These are phyloP conservation scores for Gallirallus australis DNA, from an alignment of 2,797 vertebrate species.

Conservation along the genomic window DNA sequence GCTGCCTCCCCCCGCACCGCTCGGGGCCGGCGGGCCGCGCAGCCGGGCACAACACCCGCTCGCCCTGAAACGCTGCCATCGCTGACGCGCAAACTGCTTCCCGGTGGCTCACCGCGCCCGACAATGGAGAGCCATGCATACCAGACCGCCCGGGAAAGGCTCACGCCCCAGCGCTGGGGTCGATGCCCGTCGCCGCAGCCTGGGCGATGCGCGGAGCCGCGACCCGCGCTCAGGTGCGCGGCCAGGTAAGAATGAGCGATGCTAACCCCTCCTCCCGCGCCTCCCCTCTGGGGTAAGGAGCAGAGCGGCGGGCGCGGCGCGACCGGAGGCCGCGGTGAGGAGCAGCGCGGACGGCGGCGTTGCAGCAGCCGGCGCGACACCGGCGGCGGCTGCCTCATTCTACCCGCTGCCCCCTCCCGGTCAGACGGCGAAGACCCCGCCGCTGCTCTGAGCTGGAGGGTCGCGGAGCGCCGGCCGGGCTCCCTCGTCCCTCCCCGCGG, in stretches of 20 bases:
- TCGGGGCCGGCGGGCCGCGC: background rate
- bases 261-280: background rate
- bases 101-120: background rate
- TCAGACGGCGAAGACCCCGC: background rate
- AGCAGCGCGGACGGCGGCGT: background rate
- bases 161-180: background rate
- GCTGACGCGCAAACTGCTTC: background rate
- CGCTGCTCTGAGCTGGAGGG: background rate
- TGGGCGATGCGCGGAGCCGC: background rate
- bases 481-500: background rate
- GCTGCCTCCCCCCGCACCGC: background rate
- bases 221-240: background rate
- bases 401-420: background rate
- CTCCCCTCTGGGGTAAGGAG: background rate
- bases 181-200: background rate
- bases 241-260: background rate
- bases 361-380: background rate
- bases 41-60: background rate
- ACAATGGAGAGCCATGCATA: rapidly evolving
- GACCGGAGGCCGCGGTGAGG: background rate
- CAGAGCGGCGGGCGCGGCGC: background rate
- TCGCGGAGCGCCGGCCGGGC: background rate
- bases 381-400: background rate
- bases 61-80: background rate
- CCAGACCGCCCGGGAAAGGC: background rate